Base-by-base conservation (phyloP, 64 coral and sea anemone species). In the Pocillopora verrucosa region DNA sequence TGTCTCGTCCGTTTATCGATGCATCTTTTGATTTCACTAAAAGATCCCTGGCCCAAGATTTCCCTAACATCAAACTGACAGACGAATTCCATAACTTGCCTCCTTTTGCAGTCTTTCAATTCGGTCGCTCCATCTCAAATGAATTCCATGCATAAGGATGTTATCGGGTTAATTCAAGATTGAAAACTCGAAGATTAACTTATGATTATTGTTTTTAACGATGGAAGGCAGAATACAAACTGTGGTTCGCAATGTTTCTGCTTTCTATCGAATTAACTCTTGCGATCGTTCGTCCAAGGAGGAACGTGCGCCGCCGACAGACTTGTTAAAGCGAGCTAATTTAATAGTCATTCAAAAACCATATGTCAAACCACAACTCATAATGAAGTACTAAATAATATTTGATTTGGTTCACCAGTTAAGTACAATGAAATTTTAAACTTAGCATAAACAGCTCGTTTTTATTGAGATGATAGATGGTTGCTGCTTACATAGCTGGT, bases 51-150 rank as follows among this genome's bases (percentile, higher is more conserved):
- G 7, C 88, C 92, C 9, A 94, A 69, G 60, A 94, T 94, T 65
- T 94, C 92, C 15, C 92, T 84, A 19, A 94, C 92, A 79, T 94
- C 92, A 56, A 77, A 94, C 17, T 90, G 80, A 22, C 92, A 94
- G 6, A 87, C 75, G 51, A 94, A 94, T 89, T 94, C 92, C 92
- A 94, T 94, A 64, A 56, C 41, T 45, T 65, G n/a, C 82, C n/a
- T 1, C 4, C 13, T 3, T 51, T 51, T 51, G 41, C 41, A 30
- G 37, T 19, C 14, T 72, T 57, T 37, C 63, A 85, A 20, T 72
- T 41, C 10, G 56, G 4, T 67, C 41, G 41, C 41, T 51, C 75
- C 19, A 36, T 77, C 22, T 77, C 41, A 77, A 51, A 77, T 10
- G 37, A 77, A 58, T 6, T 30, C 22, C 67, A 70, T 70, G 1